Evolutionary conservation across 2,888 invertebrate genomes (phyloP), one percentile per base, ranked within the genome.

Genomic region (Chirona hameri): DNA sequence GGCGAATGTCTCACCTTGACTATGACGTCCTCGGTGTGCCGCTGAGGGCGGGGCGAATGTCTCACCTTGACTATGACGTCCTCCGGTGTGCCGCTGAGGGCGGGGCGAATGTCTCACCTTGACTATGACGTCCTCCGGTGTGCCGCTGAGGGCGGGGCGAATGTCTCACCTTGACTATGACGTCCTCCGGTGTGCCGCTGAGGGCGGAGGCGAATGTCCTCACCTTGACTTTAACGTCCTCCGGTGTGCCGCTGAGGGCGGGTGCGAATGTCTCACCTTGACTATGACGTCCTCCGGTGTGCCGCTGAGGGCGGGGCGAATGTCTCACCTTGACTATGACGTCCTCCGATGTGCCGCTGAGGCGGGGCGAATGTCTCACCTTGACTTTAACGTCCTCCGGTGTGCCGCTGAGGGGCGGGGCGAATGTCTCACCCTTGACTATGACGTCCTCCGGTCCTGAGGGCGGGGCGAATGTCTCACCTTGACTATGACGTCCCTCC

Each of bases 41-140:
- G 2, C 7, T 21, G 39, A 27, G 18, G 79, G 39, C 39, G n/a
- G 39, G 39, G 27, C 24, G 57, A 9, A 24, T 7, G 57, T 24
- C 83, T 85, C 88, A 92, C 92, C 90, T 93, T 93, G 76, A 93
- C 91, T 85, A 93, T 91, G 52, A 93, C 92, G 86, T 93, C 93
- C 88, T 92, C 85, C 0, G 85, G 84, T 15, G 84, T 83, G 9
- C 83, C 85, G 65, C 82, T 84, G 81, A 72, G 84, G 76, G n/a
- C n/a, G n/a, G n/a, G n/a, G n/a, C n/a, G n/a, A n/a, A n/a, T n/a
- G n/a, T n/a, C n/a, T n/a, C n/a, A n/a, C n/a, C n/a, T n/a, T 12
- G 7, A 52, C 52, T 18, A 52, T 18, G 18, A 52, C 52, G 52
- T 12, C 52, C 52, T 52, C 52, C 18, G 12, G 52, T 52, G 52